Percentiles rank a stretch among this genome's conserved stretches.
Evolutionary conservation across 23 tunicate species (phyloP).

Genomic region (Halocynthia roretzi): DNA sequence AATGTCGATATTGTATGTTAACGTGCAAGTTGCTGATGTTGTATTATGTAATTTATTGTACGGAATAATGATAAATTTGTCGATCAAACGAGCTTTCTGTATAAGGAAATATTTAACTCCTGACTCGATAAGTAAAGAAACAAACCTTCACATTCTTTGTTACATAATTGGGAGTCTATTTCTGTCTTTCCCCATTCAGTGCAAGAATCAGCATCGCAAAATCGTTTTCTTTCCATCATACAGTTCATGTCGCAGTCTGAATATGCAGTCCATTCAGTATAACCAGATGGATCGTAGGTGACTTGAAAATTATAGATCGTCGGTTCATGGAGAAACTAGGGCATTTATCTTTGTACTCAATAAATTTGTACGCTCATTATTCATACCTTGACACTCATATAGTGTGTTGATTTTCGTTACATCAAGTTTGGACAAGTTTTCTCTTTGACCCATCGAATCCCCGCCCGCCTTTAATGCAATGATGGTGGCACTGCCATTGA

Average conservation of each 20-base stretch:
- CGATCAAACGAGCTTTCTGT: too few relatives aligned
- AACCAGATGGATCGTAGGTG: conserved; percentile 11
- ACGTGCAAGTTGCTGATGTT: neutral
- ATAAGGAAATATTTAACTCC: too few relatives aligned
- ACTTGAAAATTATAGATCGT: neutral
- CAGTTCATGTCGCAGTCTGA: conserved; percentile 53
- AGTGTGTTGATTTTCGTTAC: conserved; percentile 40
- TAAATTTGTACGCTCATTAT: neutral
- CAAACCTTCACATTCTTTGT: conserved; percentile 27
- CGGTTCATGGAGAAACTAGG: neutral
- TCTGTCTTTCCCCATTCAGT: conserved; percentile 23
- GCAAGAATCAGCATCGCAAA: conserved; percentile 62
- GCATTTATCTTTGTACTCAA: neutral
- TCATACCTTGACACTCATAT: conserved; percentile 34
- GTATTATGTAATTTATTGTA: too few relatives aligned
- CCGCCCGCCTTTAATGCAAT: conserved; percentile 40
- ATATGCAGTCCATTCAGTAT: conserved; percentile 71
- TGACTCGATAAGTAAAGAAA: too few relatives aligned
- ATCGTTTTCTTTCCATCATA: conserved; percentile 30
- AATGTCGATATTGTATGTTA: neutral
- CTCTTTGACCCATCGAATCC: conserved; percentile 61
- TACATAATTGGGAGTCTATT: conserved; percentile 15
- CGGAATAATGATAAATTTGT: too few relatives aligned
- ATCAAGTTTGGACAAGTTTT: conserved; percentile 47
- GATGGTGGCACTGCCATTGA: conserved; percentile 64